Conservation (phyloP, 2,888 invertebrate species). For the Harpagoxenus sublaevis region DNA sequence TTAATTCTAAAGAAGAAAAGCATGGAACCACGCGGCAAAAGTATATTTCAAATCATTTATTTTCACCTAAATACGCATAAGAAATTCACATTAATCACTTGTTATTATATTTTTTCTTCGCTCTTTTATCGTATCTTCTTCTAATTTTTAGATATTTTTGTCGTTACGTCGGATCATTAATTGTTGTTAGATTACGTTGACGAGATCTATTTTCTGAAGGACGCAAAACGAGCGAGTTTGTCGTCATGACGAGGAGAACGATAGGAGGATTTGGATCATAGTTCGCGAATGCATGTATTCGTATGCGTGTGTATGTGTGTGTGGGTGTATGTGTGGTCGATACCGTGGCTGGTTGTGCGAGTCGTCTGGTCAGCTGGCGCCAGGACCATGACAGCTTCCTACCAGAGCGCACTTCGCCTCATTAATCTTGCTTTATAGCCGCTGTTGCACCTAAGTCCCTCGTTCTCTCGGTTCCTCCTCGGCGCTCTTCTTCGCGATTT, state of each 20-base stretch:
- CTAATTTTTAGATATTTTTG: conserved; percentile 18
- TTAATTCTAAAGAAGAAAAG: background rate
- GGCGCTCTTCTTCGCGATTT: conserved; percentile 51
- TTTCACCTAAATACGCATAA: background rate
- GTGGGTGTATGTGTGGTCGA: conserved; percentile 48
- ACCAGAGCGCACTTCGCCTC: conserved; percentile 79
- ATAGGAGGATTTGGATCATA: conserved; percentile 42
- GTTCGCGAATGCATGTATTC: background rate
- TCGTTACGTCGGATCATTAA: conserved; percentile 20
- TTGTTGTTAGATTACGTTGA: conserved; percentile 40
- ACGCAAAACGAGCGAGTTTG: conserved; percentile 30
- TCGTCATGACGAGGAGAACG: conserved; percentile 19
- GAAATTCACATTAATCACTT: background rate
- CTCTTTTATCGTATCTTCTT: conserved; percentile 6
- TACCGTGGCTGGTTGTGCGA: conserved; percentile 59
- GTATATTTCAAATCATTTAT: background rate
- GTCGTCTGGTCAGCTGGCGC: conserved; percentile 81
- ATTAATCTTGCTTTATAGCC: conserved; percentile 81
- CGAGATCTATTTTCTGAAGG: conserved; percentile 19
- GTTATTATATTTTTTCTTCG: background rate
- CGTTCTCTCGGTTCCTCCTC: conserved; percentile 59
- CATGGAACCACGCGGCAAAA: background rate
- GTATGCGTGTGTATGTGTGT: background rate
- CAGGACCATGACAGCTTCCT: conserved; percentile 76
- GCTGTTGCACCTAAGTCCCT: conserved; percentile 76